Percentiles rank a stretch among this genome's conserved stretches.
These are phyloP conservation scores for Neodiprion lecontei DNA, from an alignment of 1,140 invertebrate genomes.

Conservation along the genomic window DNA sequence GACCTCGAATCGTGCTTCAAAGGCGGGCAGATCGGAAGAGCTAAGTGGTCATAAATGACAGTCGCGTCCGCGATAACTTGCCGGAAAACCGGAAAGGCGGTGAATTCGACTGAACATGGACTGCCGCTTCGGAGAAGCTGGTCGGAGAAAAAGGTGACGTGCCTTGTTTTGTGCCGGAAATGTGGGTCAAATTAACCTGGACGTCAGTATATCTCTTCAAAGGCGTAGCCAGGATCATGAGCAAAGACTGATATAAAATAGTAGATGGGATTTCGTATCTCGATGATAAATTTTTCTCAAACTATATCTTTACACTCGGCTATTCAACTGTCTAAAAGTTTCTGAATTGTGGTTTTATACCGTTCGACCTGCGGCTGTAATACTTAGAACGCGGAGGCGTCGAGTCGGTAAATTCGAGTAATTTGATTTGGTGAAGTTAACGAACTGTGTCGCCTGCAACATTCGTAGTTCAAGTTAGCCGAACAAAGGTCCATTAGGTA, in stretches of 20 bases:
- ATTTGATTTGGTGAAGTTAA: conserved; percentile 58
- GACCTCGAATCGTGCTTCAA: too few relatives aligned
- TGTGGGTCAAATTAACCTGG: too few relatives aligned
- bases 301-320: neutral
- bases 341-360: conserved; percentile 6
- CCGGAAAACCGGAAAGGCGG: too few relatives aligned
- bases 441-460: conserved; percentile 54
- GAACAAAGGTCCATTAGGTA: conserved; percentile 58
- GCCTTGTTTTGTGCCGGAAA: too few relatives aligned
- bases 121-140: too few relatives aligned
- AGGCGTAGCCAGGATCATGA: too few relatives aligned
- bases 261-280: neutral
- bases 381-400: conserved; percentile 43
- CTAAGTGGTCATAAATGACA: too few relatives aligned
- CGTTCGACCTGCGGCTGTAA: neutral
- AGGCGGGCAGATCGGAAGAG: too few relatives aligned
- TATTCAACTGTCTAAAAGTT: conserved; percentile 2
- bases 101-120: too few relatives aligned
- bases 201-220: too few relatives aligned
- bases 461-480: conserved; percentile 56
- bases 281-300: conserved; percentile 1
- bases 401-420: conserved; percentile 54
- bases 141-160: too few relatives aligned
- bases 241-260: neutral
- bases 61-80: too few relatives aligned